Base-by-base conservation (phyloP, 2,888 invertebrate genomes). In the Drosophila basisetae region DNA sequence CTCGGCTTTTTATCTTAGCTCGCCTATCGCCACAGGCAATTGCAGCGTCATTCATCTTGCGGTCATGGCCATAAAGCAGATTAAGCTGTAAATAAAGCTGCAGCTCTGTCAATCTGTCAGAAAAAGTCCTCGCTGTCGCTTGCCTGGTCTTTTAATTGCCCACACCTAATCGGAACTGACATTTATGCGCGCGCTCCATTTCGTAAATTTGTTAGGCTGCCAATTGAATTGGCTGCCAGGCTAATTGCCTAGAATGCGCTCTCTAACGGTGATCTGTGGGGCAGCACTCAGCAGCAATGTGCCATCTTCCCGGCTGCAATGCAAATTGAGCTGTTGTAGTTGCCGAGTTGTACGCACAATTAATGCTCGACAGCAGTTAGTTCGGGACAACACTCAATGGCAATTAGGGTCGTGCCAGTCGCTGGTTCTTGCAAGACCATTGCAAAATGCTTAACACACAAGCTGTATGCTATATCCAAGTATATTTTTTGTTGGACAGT, bases 121-220 rank as follows among this genome's bases (percentile, higher is more conserved):
- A 31, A 61, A 52, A 65, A 69, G 83, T 76, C 81, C 72, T 68
- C 55, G 55, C 10, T 68, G 43, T 13, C 52, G 56, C 55, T 9
- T 49, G 37, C 37, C 39, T 66, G 72, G 62, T 49, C 77, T 77
- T 90, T 90, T 87, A 87, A 87, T 91, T 91, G 87, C 91, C 71
- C 71, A 76, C 72, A 61, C 70, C 80, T 84, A 89, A 89, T 86
- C 70, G 75, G 54, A 89, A 74, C 82, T 84, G 86, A 91, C 86
- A 90, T 91, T 91, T 87, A 87, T 87, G 90, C 83, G 61, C 83
- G 73, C 79, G 91, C 91, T 89, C 88, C 90, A 89, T 91, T 85
- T 91, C 58, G 73, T 67, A 52, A 74, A 74, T 73, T 75, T 71
- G 82, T 80, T 62, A 65, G 73, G 31, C 59, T 66, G 60, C 56